Percentiles rank a stretch among this genome's conserved stretches.
Evolutionary conservation across 2,113 vertebrate species (phyloP).

Genomic region (Pterocles gutturalis): DNA sequence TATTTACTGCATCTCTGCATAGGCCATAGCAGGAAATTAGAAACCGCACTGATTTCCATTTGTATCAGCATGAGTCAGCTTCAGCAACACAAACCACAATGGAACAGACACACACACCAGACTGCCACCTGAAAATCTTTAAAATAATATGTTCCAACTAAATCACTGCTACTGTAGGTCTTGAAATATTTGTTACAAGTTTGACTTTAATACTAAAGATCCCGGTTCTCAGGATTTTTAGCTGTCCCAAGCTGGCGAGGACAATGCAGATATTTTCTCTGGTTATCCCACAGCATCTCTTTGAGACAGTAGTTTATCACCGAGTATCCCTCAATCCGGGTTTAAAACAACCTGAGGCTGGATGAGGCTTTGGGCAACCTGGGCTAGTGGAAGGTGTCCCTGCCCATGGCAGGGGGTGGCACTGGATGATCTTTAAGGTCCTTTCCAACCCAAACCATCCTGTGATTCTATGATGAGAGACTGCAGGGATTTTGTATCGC

Average conservation of each 20-base stretch:
- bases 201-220: background rate
- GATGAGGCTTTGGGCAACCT: too few species aligned
- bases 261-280: background rate
- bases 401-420: too few species aligned
- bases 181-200: background rate
- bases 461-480: too few species aligned
- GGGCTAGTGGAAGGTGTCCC: too few species aligned
- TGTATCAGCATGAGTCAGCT: background rate
- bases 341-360: too few species aligned
- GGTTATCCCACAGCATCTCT: background rate
- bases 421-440: too few species aligned
- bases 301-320: background rate
- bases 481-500: background rate
- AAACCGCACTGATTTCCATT: background rate
- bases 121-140: background rate
- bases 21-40: background rate
- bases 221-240: background rate
- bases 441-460: too few species aligned
- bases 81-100: background rate
- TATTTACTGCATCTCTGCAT: background rate
- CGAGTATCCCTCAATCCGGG: too few species aligned
- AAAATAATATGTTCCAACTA: background rate
- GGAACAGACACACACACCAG: background rate
- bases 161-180: background rate
- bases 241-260: background rate